Evolutionary conservation across 2,888 invertebrate species (phyloP).

Genomic region (Ischnus inquisitorius): DNA sequence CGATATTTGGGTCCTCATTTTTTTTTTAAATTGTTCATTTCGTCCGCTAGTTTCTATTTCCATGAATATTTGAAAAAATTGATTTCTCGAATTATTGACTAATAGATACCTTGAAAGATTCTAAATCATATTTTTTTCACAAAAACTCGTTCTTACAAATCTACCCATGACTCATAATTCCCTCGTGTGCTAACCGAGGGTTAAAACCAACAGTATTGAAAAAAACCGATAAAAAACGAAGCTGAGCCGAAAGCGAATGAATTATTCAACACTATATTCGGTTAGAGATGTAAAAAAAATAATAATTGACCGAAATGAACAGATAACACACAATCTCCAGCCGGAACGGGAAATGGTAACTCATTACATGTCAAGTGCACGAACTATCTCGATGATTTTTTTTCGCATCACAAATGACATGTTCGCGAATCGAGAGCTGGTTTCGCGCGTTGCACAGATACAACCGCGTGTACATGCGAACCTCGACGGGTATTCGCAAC

Average conservation of each 20-base stretch:
- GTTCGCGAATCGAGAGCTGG: constrained; percentile 43
- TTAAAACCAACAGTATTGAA: too few species aligned
- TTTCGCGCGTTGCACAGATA: constrained; percentile 7
- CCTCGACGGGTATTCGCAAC: constrained; percentile 6
- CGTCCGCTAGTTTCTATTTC: too few species aligned
- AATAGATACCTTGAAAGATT: too few species aligned
- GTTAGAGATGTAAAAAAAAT: background rate
- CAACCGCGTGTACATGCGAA: constrained; percentile 45
- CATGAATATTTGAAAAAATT: too few species aligned
- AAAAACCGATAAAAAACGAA: too few species aligned
- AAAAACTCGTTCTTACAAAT: too few species aligned
- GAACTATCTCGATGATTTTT: constrained; percentile 5
- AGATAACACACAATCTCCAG: background rate
- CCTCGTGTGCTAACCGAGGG: too few species aligned
- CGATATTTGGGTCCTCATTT: too few species aligned
- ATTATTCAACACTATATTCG: background rate
- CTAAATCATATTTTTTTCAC: too few species aligned
- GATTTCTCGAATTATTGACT: too few species aligned
- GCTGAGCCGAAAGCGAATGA: background rate
- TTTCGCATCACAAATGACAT: constrained; percentile 42
- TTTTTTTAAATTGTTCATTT: too few species aligned
- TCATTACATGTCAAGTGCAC: constrained; percentile 17
- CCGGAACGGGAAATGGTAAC: constrained; percentile 45
- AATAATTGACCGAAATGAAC: background rate
- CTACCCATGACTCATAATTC: too few species aligned